Percentiles rank a stretch among this genome's conserved stretches.
These are phyloP conservation scores for Pipistrellus nathusii DNA, from an alignment of 2,797 vertebrate genomes.

Conservation along the genomic window DNA sequence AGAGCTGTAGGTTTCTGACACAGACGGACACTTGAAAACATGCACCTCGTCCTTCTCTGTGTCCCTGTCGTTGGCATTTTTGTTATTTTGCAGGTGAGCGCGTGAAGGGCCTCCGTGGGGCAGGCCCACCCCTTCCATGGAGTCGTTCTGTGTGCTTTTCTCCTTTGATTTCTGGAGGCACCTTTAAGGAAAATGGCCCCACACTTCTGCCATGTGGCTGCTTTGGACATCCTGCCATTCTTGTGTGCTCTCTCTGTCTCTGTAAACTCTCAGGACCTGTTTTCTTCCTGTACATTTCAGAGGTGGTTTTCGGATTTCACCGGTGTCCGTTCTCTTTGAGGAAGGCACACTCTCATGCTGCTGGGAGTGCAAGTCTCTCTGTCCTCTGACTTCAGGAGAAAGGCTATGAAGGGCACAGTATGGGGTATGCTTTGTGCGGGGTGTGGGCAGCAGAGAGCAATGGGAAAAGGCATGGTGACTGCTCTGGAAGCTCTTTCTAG, in stretches of 20 bases:
- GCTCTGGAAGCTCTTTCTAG: neutral
- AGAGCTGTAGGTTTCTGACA: neutral
- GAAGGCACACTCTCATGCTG: fast-evolving
- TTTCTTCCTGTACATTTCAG: neutral
- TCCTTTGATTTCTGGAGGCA: neutral
- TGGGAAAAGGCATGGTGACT: neutral
- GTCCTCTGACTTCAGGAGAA: neutral
- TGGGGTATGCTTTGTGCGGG: neutral
- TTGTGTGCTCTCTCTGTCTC: neutral
- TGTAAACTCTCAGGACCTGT: neutral
- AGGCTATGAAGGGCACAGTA: neutral
- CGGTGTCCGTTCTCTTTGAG: neutral
- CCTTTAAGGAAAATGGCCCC: neutral
- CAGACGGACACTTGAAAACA: neutral
- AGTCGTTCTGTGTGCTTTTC: neutral
- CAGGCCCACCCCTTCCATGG: too few species aligned
- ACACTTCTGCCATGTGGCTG: neutral
- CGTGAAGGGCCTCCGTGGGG: neutral
- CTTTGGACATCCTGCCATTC: neutral
- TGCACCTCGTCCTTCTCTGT: neutral
- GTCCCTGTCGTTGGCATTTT: neutral
- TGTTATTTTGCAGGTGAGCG: neutral
- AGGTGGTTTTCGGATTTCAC: neutral
- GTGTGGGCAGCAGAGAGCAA: neutral
- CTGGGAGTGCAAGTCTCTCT: neutral